Evolutionary conservation across 2,113 vertebrate species (phyloP), one percentile per base, ranked within the genome.

Genomic region (Cairina moschata): DNA sequence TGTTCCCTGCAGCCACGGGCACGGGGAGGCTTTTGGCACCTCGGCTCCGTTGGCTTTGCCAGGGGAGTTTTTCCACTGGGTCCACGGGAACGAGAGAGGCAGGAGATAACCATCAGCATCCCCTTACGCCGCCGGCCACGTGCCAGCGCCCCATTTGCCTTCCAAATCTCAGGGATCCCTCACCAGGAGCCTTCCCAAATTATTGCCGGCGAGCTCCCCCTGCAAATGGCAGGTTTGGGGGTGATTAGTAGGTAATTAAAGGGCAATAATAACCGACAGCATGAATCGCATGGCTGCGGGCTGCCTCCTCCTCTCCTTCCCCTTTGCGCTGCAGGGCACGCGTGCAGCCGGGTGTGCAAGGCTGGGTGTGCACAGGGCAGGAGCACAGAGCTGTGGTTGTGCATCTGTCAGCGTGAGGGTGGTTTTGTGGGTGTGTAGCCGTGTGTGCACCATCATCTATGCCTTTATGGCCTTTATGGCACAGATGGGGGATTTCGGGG

Each of bases 51-150:
- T 78, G 62, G 40, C 83, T 79, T 25, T 67, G n/a, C 89, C 6
- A 2, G 36, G 34, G 17, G 26, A 84, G 66, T 82, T 96, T 96
- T 96, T 97, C 92, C 92, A 93, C 54, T 38, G 16, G 0, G 38
- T 48, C 26, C 69, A 5, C 8, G 32, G 56, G 88, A 71, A 78
- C 13, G 50, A 42, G 73, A 58, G 40, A 6, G 0, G 21, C 2
- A 0, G 34, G 60, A 0, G 95, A 96, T 90, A 97, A 42, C 52
- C 71, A 80, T 75, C 92, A 36, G 94, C 91, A 73, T 92, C 92
- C 52, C 74, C 90, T 95, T 94, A 91, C 91, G 48, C 59, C 56
- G 9, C 23, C 17, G 22, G 42, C 1, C 2, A 55, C 5, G 9
- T 16, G 20, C 71, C 79, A 52, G 42, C 2, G 4, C 52, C 76